A percentile compares a stretch with the other conserved stretches of the same genome.
Conservation (phyloP, 2,797 vertebrate genomes). For the Philypnodon macrostomus region DNA sequence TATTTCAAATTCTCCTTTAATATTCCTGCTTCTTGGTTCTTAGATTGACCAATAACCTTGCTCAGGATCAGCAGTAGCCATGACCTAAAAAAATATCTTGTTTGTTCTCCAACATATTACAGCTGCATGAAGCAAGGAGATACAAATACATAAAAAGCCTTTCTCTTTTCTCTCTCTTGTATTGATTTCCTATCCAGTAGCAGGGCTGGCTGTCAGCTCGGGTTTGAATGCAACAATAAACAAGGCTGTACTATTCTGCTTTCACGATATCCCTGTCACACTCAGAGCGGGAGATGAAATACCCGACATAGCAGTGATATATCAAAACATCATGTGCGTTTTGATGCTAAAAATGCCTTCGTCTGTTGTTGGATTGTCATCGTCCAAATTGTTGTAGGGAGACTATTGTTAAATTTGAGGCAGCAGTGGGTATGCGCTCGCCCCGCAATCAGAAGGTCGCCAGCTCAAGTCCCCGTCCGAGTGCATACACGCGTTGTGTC, state of each 20-base stretch:
- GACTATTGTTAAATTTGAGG: no score
- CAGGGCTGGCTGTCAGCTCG: not conserved
- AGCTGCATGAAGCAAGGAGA: not conserved
- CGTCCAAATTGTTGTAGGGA: no score
- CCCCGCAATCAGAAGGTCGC: no score
- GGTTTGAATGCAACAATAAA: constrained; percentile 9
- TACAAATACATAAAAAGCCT: not conserved
- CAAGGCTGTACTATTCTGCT: not conserved
- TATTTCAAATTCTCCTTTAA: not conserved
- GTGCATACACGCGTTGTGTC: no score
- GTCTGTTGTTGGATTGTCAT: no score
- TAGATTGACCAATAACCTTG: no score
- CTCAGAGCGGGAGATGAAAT: not conserved
- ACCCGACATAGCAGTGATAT: not conserved
- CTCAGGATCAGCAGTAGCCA: not conserved
- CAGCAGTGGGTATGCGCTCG: no score
- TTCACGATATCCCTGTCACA: not conserved
- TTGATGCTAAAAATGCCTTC: not conserved
- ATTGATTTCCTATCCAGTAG: not conserved
- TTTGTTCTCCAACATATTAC: not conserved
- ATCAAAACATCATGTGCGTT: not conserved
- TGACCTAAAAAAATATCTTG: not conserved
- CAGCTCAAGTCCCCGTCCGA: no score
- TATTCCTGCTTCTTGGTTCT: no score
- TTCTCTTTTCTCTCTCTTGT: not conserved